phyloP scores from a whole-genome alignment of 2,888 invertebrate genomes.

The Mesorhabditis spiculigera region DNA sequence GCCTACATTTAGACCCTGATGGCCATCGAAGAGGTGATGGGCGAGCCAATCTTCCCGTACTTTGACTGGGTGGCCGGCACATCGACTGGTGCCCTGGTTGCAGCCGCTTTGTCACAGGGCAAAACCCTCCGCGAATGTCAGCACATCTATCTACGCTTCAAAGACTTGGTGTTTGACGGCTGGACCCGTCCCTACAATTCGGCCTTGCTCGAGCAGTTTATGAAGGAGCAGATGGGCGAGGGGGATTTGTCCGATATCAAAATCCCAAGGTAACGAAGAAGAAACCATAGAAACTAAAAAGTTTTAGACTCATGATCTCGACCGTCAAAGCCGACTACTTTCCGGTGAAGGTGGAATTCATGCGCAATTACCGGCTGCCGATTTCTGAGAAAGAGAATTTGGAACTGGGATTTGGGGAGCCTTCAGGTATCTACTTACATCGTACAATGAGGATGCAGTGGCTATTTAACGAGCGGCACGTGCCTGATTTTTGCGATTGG shows the following conservation, averaged over 20 bases:
- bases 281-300: not conserved
- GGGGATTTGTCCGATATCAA: constrained; percentile 83
- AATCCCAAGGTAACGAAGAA: constrained; percentile 69
- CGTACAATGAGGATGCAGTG: too few species aligned
- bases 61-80: constrained; percentile 96
- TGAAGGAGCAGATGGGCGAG: constrained; percentile 80
- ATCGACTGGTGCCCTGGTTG: constrained; percentile 83
- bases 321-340: constrained; percentile 84
- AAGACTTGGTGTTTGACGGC: constrained; percentile 88
- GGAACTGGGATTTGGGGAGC: constrained; percentile 45
- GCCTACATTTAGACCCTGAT: constrained; percentile 39
- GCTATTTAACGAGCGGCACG: too few species aligned
- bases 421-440: constrained; percentile 22
- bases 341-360: constrained; percentile 88
- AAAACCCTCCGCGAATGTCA: constrained; percentile 72
- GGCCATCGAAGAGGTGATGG: constrained; percentile 47
- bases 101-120: constrained; percentile 75
- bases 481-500: too few species aligned
- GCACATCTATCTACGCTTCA: constrained; percentile 85
- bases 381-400: constrained; percentile 43
- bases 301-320: constrained; percentile 72
- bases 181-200: constrained; percentile 80
- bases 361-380: constrained; percentile 76
- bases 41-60: constrained; percentile 60
- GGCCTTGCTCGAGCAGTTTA: constrained; percentile 77